These are phyloP conservation scores for Pseudanteris insignis DNA, from an alignment of 2,888 invertebrate species.

Conservation along the genomic window DNA sequence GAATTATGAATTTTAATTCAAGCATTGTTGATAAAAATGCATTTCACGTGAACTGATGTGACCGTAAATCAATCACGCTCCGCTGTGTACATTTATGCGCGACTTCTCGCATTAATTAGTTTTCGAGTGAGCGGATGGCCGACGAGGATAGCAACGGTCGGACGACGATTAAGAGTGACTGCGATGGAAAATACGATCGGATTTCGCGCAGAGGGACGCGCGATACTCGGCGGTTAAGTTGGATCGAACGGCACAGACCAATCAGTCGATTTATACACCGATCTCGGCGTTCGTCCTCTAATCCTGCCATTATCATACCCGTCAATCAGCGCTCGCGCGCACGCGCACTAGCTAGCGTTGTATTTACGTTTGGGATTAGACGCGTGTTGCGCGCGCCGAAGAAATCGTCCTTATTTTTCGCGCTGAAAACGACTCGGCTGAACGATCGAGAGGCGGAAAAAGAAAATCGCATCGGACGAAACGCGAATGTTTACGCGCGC, in stretches of 20 bases:
- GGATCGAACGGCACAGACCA: slow-evolving; percentile 59
- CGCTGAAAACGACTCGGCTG: too few species aligned
- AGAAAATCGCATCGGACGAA: too few species aligned
- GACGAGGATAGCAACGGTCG: slow-evolving; percentile 20
- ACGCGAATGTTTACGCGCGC: too few species aligned
- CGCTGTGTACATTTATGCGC: slow-evolving; percentile 35
- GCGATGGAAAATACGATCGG: slow-evolving; percentile 39
- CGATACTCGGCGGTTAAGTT: slow-evolving; percentile 38
- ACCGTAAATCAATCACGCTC: slow-evolving; percentile 26
- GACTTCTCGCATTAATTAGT: slow-evolving; percentile 42
- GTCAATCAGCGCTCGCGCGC: slow-evolving; percentile 22
- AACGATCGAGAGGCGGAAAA: too few species aligned
- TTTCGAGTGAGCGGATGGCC: slow-evolving; percentile 27
- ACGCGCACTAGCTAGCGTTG: background rate
- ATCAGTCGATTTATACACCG: slow-evolving; percentile 60
- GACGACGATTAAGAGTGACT: slow-evolving; percentile 28
- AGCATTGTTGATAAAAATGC: slow-evolving; percentile 23
- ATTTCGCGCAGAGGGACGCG: slow-evolving; percentile 33
- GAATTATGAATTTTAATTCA: slow-evolving; percentile 6
- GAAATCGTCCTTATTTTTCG: background rate
- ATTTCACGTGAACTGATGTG: slow-evolving; percentile 21
- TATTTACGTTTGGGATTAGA: slow-evolving; percentile 3
- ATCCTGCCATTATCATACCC: slow-evolving; percentile 59
- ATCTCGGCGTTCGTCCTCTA: slow-evolving; percentile 53
- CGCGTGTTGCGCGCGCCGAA: background rate